Evolutionary conservation across 64 coral and sea anemone species (phyloP).

Genomic region (Dendrophyllia cribrosa): DNA sequence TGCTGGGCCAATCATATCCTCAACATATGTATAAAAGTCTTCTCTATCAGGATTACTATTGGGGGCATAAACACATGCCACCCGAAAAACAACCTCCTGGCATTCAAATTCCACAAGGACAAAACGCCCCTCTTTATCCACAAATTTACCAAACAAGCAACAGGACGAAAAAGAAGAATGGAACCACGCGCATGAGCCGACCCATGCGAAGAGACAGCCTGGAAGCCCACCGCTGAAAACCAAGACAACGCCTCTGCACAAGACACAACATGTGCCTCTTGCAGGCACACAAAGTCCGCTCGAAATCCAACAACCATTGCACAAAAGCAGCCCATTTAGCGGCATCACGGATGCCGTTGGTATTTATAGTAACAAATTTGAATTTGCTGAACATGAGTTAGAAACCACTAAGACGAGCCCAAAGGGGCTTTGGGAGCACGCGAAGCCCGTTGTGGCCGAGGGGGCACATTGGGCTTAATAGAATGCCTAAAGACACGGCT

Average conservation of each 20-base stretch:
- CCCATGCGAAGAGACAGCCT: not conserved
- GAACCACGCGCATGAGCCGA: not conserved
- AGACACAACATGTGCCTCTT: conserved; percentile 25
- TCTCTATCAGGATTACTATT: not conserved
- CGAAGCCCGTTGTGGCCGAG: too few relatives aligned
- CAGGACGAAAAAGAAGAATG: not conserved
- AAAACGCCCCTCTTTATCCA: not conserved
- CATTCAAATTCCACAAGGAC: not conserved
- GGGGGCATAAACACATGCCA: conserved; percentile 16
- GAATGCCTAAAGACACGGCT: too few relatives aligned
- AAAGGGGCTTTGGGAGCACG: too few relatives aligned
- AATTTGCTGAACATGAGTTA: not conserved
- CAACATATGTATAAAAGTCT: not conserved
- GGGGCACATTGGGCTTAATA: too few relatives aligned
- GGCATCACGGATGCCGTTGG: not conserved
- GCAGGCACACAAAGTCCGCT: conserved; percentile 5
- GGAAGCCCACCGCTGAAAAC: not conserved
- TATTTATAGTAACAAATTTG: not conserved
- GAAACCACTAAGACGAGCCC: too few relatives aligned
- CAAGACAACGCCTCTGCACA: not conserved
- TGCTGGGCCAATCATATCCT: not conserved
- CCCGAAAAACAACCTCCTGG: not conserved
- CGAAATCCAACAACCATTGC: not conserved
- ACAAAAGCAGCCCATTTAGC: not conserved
- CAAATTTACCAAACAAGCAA: not conserved